Evolutionary conservation across 2,113 vertebrate species (phyloP), one percentile per base, ranked within the genome.

Genomic region (Nestor notabilis): DNA sequence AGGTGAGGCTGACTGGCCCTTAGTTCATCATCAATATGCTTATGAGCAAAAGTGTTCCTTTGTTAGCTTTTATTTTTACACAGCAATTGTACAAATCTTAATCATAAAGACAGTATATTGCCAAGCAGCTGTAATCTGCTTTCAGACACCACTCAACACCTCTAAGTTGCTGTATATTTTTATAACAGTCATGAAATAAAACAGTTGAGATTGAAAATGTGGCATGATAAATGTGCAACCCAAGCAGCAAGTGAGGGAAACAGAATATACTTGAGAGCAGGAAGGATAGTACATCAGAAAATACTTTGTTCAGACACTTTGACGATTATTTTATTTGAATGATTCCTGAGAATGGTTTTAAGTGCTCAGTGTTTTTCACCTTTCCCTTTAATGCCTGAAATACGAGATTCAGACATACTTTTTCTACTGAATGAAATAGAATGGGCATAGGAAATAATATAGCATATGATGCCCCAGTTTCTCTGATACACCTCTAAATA

Each of bases 381-480:
- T 64, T 78, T 41, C 13, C 5, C 17, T 89, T 68, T 60, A 79
- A 58, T 12, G 37, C 18, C 20, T 3, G 2, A 47, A 71, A 50
- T 68, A 43, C 0, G 13, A 61, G 56, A 35, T 6, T 56, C 0
- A 2, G 25, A 18, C 4, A 24, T 23, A 8, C 4, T 37, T 83
- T 47, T 76, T 21, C 37, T 58, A 65, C 15, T 23, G n/a, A 89
- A 66, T 49, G 47, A 52, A 61, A n/a, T 15, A 44, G 28, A 76
- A 65, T 47, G 14, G 21, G 2, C 5, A 3, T 20, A 33, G 18
- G 10, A 80, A 69, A 56, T 49, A 37, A 85, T 8, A 8, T 13
- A 24, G 31, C 35, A n/a, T 11, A 4, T 14, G 7, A 33, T 20
- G 50, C 8, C 29, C 25, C 12, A 2, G 25, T 83, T 83, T 83